These are phyloP conservation scores for Mirza zaza DNA, from an alignment of 2,113 vertebrate species.

Conservation along the genomic window DNA sequence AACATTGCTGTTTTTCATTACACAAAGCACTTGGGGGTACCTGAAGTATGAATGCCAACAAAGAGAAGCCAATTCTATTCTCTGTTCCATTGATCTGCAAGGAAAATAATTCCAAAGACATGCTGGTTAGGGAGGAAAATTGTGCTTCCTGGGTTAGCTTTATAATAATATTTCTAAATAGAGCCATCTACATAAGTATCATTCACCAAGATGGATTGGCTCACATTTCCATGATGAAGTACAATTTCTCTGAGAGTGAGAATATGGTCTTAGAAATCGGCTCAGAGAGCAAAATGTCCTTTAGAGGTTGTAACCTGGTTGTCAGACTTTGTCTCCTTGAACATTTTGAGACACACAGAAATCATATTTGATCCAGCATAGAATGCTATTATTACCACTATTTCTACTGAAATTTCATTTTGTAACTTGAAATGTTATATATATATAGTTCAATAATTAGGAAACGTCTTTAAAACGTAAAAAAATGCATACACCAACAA, in stretches of 20 bases:
- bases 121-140: slow-evolving; percentile 53
- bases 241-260: slow-evolving; percentile 7
- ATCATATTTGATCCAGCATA: not conserved
- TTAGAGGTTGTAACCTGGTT: not conserved
- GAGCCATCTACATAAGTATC: slow-evolving; percentile 43
- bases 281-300: not conserved
- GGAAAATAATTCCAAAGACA: slow-evolving; percentile 55
- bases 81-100: slow-evolving; percentile 65
- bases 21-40: slow-evolving; percentile 62
- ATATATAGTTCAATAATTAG: not conserved
- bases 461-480: not conserved
- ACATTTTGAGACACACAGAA: not conserved
- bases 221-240: slow-evolving; percentile 40
- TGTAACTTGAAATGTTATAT: not conserved
- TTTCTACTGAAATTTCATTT: not conserved
- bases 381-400: not conserved
- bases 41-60: slow-evolving; percentile 50
- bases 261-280: not conserved
- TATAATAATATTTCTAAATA: slow-evolving; percentile 56
- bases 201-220: not conserved
- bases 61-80: slow-evolving; percentile 54
- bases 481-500: not conserved
- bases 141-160: slow-evolving; percentile 50
- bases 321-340: not conserved
- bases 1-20: slow-evolving; percentile 52